A percentile compares a stretch with the other conserved stretches of the same genome.
phyloP scores from a whole-genome alignment of 2,888 invertebrate genomes.

The Piscicola geometra region DNA sequence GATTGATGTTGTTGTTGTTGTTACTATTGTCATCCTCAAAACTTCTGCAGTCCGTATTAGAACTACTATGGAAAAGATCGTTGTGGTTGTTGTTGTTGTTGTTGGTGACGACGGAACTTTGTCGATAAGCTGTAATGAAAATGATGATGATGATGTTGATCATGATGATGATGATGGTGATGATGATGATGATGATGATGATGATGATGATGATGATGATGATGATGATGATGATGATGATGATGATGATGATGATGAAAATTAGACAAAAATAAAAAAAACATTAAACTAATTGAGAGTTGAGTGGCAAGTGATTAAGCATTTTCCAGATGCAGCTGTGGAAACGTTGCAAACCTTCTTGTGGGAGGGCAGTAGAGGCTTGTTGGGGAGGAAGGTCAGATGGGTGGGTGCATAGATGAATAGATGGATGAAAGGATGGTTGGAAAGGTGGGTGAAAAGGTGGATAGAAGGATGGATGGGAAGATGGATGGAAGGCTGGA shows the following conservation, averaged over 20 bases:
- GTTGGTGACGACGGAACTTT: too few species aligned
- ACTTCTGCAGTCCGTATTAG: neutral
- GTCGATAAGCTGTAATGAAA: neutral
- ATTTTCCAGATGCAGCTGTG: too few species aligned
- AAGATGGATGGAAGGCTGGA: too few species aligned
- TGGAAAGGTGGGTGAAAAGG: too few species aligned
- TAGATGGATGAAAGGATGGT: too few species aligned
- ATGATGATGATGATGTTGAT: neutral
- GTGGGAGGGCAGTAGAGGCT: too few species aligned
- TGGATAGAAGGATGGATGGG: too few species aligned
- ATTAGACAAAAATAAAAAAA: neutral
- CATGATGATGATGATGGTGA: constrained; percentile 1
- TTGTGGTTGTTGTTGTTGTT: neutral
- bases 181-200: constrained; percentile 30
- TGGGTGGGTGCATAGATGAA: too few species aligned
- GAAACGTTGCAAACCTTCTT: too few species aligned
- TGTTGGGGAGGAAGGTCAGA: too few species aligned
- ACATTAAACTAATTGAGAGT: too few species aligned
- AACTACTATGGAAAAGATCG: neutral
- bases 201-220: constrained; percentile 28
- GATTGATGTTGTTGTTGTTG: neutral
- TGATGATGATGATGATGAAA: neutral
- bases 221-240: neutral
- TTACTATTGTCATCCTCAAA: neutral
- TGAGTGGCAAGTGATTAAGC: too few species aligned